phyloP scores from a whole-genome alignment of 2,113 vertebrate species.

The Oceanites oceanicus region DNA sequence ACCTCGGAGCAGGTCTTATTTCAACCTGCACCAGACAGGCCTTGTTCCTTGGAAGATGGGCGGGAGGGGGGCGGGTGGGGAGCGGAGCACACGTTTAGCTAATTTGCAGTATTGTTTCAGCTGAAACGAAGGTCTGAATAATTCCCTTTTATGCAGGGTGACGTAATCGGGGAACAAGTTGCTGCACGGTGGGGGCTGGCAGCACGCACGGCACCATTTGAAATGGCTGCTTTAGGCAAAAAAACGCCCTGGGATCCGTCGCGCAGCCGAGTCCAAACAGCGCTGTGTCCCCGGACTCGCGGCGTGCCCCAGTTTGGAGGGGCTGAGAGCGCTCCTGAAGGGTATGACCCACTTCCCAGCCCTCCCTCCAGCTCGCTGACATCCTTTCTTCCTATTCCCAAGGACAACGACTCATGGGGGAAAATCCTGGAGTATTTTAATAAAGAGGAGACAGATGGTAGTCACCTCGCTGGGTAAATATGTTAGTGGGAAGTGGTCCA shows the following conservation, averaged over 20 bases:
- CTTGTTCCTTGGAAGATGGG: background rate
- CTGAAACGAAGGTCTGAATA: slow-evolving; percentile 48
- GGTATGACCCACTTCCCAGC: slow-evolving; percentile 45
- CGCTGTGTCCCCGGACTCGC: background rate
- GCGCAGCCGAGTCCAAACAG: background rate
- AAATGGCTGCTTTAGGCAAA: background rate
- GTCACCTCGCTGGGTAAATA: slow-evolving; percentile 23
- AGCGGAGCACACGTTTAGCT: background rate
- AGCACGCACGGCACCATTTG: background rate
- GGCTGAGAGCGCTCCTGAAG: slow-evolving; percentile 27
- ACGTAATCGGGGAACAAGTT: slow-evolving; percentile 41
- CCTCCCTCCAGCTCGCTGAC: slow-evolving; percentile 32
- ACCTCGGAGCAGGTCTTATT: background rate
- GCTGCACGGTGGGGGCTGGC: slow-evolving; percentile 40
- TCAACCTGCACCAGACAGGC: background rate
- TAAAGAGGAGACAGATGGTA: slow-evolving; percentile 46
- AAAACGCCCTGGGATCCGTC: background rate
- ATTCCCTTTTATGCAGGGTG: slow-evolving; percentile 61
- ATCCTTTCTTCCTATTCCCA: slow-evolving; percentile 26
- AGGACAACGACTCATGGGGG: slow-evolving; percentile 5
- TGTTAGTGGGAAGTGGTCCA: background rate
- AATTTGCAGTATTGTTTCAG: slow-evolving; percentile 66
- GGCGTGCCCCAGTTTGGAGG: slow-evolving; percentile 33
- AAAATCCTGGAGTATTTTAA: slow-evolving; percentile 50
- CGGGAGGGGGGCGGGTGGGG: background rate